Base-by-base conservation (phyloP, 92 coral and sea anemone species). In the Pocillopora meandrina region DNA sequence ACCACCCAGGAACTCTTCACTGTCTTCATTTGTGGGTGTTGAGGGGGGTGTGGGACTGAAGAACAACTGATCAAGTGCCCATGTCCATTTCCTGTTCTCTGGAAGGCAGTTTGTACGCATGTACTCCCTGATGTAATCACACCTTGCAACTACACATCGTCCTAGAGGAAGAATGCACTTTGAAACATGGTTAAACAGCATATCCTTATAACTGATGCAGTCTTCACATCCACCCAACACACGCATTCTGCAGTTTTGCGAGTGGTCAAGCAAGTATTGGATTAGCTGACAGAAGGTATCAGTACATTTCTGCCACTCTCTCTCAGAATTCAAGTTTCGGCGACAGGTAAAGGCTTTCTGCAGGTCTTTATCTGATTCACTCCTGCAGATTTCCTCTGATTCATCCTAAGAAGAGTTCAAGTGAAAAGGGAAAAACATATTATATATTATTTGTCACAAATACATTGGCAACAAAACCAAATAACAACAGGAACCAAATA, bases 1-100 rank as follows among this genome's bases (percentile, higher is more conserved):
- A 33, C 31, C n/a, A 52, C 13, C 31, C 7, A 33, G 15, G 9
- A 71, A 35, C 17, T 6, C 21, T 14, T 18, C 35, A 20, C 19
- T 59, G 71, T 47, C 78, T 21, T 33, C 58, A 10, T 20, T 21
- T n/a, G 71, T 83, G 31, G 81, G 87, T 26, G 80, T 61, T 19
- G 63, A 26, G 15, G 81, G 87, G 31, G 89, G 83, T 5, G 34
- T 36, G 47, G 69, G n/a, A 19, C 77, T 74, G 31, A 91, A 91
- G 72, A 88, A 91, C 60, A 89, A 42, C 19, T 79, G 18, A 61
- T 91, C 94, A n/a, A 73, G 84, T 13, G 19, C 4, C 52, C 56
- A 67, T 7, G 58, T 65, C 94, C 94, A 91, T 14, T 66, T 64
- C 47, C 56, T 82, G 11, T 74, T 47, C 9, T 31, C 60, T 15